Percentiles rank a stretch among this genome's conserved stretches.
These are phyloP conservation scores for Helicoverpa armigera DNA, from an alignment of 1,140 invertebrate species.

Conservation along the genomic window DNA sequence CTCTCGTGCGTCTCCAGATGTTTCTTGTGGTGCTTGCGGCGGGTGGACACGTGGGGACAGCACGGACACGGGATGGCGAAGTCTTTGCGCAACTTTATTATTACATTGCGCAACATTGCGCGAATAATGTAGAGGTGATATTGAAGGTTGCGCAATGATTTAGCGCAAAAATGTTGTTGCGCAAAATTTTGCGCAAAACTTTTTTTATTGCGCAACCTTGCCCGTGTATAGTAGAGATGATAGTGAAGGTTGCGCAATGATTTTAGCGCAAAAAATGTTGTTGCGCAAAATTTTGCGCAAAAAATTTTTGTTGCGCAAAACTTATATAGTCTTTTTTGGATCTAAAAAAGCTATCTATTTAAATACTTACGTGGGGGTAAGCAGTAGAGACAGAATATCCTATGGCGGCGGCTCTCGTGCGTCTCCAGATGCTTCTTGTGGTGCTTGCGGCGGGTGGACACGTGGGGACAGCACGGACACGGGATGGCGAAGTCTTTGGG, in stretches of 20 bases:
- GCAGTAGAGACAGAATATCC: slow-evolving; percentile 79
- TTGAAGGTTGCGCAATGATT: no score
- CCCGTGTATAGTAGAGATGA: no score
- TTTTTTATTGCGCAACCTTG: no score
- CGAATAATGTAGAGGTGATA: no score
- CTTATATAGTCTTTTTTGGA: not conserved
- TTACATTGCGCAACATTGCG: no score
- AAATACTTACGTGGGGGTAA: slow-evolving; percentile 68
- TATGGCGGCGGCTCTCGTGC: slow-evolving; percentile 67
- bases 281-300: slow-evolving; percentile 8
- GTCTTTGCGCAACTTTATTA: slow-evolving; percentile 50
- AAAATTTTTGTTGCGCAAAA: no score
- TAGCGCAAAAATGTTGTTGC: no score
- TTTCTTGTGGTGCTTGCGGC: slow-evolving; percentile 78
- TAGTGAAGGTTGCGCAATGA: no score
- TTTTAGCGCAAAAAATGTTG: no score
- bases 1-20: slow-evolving; percentile 74
- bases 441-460: slow-evolving; percentile 74
- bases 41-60: slow-evolving; percentile 75
- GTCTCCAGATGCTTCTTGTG: slow-evolving; percentile 77
- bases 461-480: slow-evolving; percentile 80
- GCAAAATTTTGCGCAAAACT: no score
- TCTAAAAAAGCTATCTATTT: not conserved
- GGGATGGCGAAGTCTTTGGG: slow-evolving; percentile 69
- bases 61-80: slow-evolving; percentile 76